Conservation (phyloP, 2,888 invertebrate species). For the Azorinus chamasolen region DNA sequence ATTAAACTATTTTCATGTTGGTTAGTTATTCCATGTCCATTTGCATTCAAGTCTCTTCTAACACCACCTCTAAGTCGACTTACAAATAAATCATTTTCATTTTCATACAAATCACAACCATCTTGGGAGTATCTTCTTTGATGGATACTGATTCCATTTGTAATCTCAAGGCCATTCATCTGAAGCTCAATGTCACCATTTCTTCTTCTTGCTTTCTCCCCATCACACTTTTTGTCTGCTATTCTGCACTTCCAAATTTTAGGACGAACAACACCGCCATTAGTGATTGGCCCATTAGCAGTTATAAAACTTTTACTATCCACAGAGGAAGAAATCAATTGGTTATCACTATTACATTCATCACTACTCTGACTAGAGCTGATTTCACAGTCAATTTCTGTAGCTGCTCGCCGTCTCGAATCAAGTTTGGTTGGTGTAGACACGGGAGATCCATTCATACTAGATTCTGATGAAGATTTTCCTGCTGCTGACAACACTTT, state of each 20-base stretch:
- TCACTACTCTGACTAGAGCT: not conserved
- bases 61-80: constrained; percentile 43
- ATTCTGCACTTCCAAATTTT: constrained; percentile 19
- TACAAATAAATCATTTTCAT: constrained; percentile 48
- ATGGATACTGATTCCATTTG: not conserved
- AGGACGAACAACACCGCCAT: constrained; percentile 10
- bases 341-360: not conserved
- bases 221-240: constrained; percentile 10
- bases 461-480: constrained; percentile 25
- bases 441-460: constrained; percentile 9
- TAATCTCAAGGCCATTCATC: constrained; percentile 36
- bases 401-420: not conserved
- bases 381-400: not conserved
- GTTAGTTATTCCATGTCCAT: not conserved
- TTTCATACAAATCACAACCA: constrained; percentile 47
- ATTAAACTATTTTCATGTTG: too few relatives aligned
- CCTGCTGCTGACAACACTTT: constrained; percentile 6
- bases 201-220: constrained; percentile 4
- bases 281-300: not conserved
- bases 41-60: constrained; percentile 12
- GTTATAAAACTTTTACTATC: not conserved
- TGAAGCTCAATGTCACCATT: not conserved
- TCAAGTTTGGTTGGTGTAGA: not conserved
- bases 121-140: constrained; percentile 30
- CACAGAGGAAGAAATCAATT: not conserved